Conservation (phyloP, 2,113 vertebrate species). For the Aptenodytes forsteri region DNA sequence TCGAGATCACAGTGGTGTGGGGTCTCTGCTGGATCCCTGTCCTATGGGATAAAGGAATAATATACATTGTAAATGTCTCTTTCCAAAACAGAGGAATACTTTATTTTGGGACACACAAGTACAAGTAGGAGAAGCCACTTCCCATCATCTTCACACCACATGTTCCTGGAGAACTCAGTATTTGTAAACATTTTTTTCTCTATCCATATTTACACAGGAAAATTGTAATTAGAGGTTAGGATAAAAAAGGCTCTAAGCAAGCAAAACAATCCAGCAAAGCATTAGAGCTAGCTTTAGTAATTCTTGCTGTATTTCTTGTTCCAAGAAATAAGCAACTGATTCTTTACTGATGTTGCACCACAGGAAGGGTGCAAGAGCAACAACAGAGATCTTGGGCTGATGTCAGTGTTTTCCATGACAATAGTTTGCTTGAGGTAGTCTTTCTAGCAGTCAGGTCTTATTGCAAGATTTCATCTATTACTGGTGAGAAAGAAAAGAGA, state of each 20-base stretch:
- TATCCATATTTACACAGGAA: not conserved
- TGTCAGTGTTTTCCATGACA: slow-evolving; percentile 15
- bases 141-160: not conserved
- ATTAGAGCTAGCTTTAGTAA: not conserved
- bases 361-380: slow-evolving; percentile 18
- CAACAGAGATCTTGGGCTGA: not conserved
- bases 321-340: not conserved
- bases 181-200: not conserved
- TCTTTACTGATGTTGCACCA: not conserved
- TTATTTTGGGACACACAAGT: not conserved
- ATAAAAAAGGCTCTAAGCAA: not conserved
- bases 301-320: not conserved
- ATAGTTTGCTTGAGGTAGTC: slow-evolving; percentile 28
- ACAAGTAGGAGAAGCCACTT: not conserved
- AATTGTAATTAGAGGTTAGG: slow-evolving; percentile 27
- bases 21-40: not conserved
- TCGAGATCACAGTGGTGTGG: not conserved
- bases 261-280: not conserved
- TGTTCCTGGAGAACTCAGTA: not conserved
- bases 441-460: slow-evolving; percentile 14
- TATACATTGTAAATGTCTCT: not conserved
- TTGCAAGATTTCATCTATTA: slow-evolving; percentile 26
- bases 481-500: slow-evolving; percentile 39
- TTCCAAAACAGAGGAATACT: not conserved
- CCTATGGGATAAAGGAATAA: not conserved